Evolutionary conservation across 1,140 invertebrate species (phyloP).

Genomic region (Bombyx mandarina): DNA sequence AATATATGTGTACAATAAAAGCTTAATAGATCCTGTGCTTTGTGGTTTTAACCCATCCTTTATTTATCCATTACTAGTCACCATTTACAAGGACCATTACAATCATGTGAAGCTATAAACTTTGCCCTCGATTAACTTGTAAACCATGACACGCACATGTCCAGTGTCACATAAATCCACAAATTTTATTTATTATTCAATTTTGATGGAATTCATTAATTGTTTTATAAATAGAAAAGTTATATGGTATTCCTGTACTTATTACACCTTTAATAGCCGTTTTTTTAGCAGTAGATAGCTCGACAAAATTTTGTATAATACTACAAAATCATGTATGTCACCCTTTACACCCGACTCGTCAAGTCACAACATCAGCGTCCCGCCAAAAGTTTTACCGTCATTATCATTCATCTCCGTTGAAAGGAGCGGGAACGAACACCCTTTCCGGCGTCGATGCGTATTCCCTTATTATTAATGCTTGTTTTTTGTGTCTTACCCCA

Average conservation of each 20-base stretch:
- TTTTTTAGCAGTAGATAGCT: no score
- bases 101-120: constrained; percentile 34
- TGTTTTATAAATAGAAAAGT: no score
- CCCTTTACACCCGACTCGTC: constrained; percentile 11
- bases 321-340: constrained; percentile 1
- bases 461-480: constrained; percentile 65
- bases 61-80: constrained; percentile 26
- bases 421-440: constrained; percentile 29
- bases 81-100: constrained; percentile 35
- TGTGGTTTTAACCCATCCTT: constrained; percentile 9
- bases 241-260: no score
- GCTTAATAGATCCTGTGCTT: no score
- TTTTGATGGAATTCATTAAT: no score
- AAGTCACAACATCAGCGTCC: constrained; percentile 31
- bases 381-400: constrained; percentile 32
- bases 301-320: no score
- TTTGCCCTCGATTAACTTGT: constrained; percentile 34
- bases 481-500: constrained; percentile 63
- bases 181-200: constrained; percentile 17
- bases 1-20: no score
- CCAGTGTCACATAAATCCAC: constrained; percentile 16
- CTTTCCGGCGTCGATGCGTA: constrained; percentile 54
- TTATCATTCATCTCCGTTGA: constrained; percentile 24
- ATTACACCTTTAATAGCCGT: no score
- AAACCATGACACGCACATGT: constrained; percentile 19